phyloP scores from a whole-genome alignment of 1,140 invertebrate genomes.

The Drosophila mayri region DNA sequence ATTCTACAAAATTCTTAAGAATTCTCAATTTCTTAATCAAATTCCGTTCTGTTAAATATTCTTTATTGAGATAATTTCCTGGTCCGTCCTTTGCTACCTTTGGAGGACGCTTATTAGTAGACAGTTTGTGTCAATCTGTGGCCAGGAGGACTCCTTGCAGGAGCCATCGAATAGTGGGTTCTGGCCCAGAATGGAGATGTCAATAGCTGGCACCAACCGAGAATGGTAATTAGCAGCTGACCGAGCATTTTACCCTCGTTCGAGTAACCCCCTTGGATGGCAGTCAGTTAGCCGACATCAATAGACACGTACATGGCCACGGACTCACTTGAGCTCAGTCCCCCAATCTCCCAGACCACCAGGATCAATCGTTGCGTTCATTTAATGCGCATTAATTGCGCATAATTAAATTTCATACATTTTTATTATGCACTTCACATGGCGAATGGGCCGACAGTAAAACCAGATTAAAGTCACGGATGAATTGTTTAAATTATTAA shows the following conservation, averaged over 20 bases:
- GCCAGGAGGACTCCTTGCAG: slow-evolving; percentile 7
- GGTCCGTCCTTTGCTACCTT: background rate
- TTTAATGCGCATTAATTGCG: slow-evolving; percentile 77
- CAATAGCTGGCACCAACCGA: slow-evolving; percentile 21
- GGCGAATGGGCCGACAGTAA: slow-evolving; percentile 57
- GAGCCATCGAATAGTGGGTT: background rate
- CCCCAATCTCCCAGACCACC: background rate
- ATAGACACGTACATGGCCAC: slow-evolving; percentile 37
- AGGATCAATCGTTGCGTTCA: slow-evolving; percentile 51
- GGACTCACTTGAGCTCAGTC: background rate
- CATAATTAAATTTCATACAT: slow-evolving; percentile 78
- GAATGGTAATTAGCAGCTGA: slow-evolving; percentile 54
- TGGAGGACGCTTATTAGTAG: too few species aligned
- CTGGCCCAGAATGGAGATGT: slow-evolving; percentile 4
- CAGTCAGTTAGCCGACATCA: slow-evolving; percentile 63
- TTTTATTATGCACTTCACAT: slow-evolving; percentile 77
- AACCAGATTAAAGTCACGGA: slow-evolving; percentile 63
- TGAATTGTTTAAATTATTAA: slow-evolving; percentile 14
- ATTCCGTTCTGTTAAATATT: background rate
- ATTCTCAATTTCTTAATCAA: background rate
- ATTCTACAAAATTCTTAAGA: background rate
- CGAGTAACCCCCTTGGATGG: slow-evolving; percentile 13
- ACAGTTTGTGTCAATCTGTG: slow-evolving; percentile 2
- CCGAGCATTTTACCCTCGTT: slow-evolving; percentile 21
- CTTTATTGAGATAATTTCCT: background rate